Conservation (phyloP, 2,888 invertebrate species). For the Trachelus iudaicus region DNA sequence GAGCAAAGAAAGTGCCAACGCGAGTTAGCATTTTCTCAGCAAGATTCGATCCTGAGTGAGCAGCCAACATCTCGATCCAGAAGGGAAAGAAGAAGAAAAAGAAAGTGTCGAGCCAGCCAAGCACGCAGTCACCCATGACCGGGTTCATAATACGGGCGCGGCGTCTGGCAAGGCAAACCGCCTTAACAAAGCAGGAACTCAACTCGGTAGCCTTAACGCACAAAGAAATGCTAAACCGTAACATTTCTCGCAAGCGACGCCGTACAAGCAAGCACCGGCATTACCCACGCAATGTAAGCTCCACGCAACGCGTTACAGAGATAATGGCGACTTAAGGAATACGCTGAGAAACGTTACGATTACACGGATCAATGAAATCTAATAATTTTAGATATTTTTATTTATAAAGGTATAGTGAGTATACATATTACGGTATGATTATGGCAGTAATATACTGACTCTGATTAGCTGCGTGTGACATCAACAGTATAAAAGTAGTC, state of each 20-base stretch:
- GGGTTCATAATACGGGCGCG: constrained; percentile 32
- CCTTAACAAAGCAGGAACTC: constrained; percentile 36
- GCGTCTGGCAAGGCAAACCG: constrained; percentile 46
- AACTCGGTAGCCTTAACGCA: background rate
- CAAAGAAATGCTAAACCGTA: constrained; percentile 37
- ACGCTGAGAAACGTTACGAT: too few species aligned
- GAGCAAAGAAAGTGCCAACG: too few species aligned
- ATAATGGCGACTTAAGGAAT: too few species aligned
- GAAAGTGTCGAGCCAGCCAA: too few species aligned
- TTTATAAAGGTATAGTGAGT: constrained; percentile 62
- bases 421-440: constrained; percentile 58
- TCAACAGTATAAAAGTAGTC: constrained; percentile 60
- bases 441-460: constrained; percentile 60
- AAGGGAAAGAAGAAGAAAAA: too few species aligned
- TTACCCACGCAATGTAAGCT: too few species aligned
- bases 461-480: constrained; percentile 56
- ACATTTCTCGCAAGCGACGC: constrained; percentile 12
- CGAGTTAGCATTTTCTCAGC: too few species aligned
- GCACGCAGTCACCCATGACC: constrained; percentile 11
- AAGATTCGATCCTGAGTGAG: too few species aligned
- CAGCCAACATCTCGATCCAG: too few species aligned
- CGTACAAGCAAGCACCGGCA: too few species aligned
- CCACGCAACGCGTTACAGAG: too few species aligned
- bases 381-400: constrained; percentile 42
- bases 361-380: too few species aligned